phyloP scores from a whole-genome alignment of 2,797 vertebrate species.

The Poeciliopsis paucimaculata region DNA sequence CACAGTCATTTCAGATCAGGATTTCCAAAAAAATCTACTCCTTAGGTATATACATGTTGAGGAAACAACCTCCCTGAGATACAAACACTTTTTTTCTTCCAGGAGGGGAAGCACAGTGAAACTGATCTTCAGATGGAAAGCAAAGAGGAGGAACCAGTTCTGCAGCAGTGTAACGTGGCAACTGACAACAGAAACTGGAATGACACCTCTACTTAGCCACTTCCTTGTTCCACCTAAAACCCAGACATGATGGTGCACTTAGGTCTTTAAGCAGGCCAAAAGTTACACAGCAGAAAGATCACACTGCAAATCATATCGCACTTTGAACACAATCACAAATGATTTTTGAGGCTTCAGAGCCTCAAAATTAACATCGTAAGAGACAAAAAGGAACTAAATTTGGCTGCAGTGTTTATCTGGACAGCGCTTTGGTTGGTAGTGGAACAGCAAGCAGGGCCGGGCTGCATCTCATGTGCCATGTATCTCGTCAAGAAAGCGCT shows the following conservation, averaged over 20 bases:
- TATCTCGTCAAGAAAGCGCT: constrained; percentile 81
- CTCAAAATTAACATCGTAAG: constrained; percentile 22
- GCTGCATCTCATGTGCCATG: constrained; percentile 78
- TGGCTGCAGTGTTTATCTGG: constrained; percentile 37
- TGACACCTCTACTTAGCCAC: constrained; percentile 63
- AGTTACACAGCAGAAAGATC: neutral
- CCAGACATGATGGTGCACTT: constrained; percentile 36
- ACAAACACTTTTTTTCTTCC: constrained; percentile 21
- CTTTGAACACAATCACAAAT: neutral
- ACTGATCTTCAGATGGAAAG: constrained; percentile 70
- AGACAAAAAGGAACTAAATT: constrained; percentile 14
- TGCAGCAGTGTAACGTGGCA: constrained; percentile 71
- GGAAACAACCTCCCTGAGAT: constrained; percentile 32
- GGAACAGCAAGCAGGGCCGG: constrained; percentile 60
- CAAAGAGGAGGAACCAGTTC: constrained; percentile 78
- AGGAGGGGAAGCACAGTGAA: constrained; percentile 35
- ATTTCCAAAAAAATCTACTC: constrained; percentile 34
- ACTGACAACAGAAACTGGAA: constrained; percentile 77
- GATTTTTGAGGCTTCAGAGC: neutral
- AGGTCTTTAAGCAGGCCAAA: constrained; percentile 15
- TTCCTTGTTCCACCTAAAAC: constrained; percentile 71
- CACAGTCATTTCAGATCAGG: constrained; percentile 7
- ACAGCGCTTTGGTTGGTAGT: constrained; percentile 52
- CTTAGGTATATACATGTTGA: neutral
- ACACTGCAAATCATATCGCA: neutral